Base-by-base conservation (phyloP, 2,888 invertebrate species). In the Sabatieria punctata region DNA sequence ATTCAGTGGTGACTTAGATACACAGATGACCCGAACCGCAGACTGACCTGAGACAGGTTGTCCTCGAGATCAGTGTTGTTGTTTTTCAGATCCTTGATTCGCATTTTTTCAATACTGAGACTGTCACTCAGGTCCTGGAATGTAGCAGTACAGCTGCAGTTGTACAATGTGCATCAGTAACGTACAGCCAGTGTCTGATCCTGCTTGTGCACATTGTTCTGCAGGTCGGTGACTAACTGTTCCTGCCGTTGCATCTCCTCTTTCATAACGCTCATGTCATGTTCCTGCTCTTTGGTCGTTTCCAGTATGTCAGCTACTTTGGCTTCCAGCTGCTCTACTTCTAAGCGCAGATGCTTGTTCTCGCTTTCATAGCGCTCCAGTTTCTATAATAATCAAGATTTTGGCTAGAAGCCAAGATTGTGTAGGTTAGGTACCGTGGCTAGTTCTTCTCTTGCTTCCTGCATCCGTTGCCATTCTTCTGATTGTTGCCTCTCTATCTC, bases 201-300 rank as follows among this genome's bases (percentile, higher is more conserved):
- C 40, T 61, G 61, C 33, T 61, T 59, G 39, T 60, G 55, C 46
- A 58, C 60, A 41, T 55, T 54, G 39, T 50, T 54, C 46, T 60
- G 59, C 48, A 61, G 49, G 13, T 57, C 46, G 41, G 51, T 52
- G 46, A 60, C 50, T n/a, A 59, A 53, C 26, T 60, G 58, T 37
- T 61, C 61, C 39, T 57, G 59, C 6, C 55, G 50, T 23, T 52
- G 52, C 52, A 61, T 54, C 42, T 61, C 60, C 13, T 37, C 27
- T 41, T 51, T 47, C 37, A 49, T 44, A 11, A 26, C 23, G 23
- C 47, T 47, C 40, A 50, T 11, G n/a, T 50, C 48, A 35, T 52
- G 47, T 25, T 52, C 49, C 40, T 48, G 27, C 15, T 45, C 46
- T 19, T 51, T 50, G n/a, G 47, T 43, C 30, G 27, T 3, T 4